A percentile compares a stretch with the other conserved stretches of the same genome.
These are phyloP conservation scores for Prochilodus magdalenae DNA, from an alignment of 2,113 vertebrate species.

Conservation along the genomic window DNA sequence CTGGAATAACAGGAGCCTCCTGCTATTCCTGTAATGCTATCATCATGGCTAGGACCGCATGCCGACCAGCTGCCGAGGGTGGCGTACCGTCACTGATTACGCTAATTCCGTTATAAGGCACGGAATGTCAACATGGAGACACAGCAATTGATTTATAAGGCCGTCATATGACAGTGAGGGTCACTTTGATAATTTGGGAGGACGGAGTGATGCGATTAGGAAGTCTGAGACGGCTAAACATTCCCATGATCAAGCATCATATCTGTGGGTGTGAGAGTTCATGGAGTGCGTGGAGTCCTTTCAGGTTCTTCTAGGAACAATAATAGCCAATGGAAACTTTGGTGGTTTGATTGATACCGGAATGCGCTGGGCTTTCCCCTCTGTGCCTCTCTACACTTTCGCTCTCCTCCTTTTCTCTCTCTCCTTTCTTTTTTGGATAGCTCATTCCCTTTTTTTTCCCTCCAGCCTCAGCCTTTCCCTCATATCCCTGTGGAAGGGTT, in stretches of 20 bases:
- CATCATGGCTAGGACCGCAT: too few relatives aligned
- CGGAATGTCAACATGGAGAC: too few relatives aligned
- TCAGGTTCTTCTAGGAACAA: neutral
- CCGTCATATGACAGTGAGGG: too few relatives aligned
- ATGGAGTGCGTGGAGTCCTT: neutral
- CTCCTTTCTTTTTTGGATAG: slow-evolving; percentile 15
- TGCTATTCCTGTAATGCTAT: too few relatives aligned
- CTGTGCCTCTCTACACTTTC: slow-evolving; percentile 13
- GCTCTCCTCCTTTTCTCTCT: slow-evolving; percentile 15
- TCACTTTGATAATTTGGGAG: slow-evolving; percentile 3
- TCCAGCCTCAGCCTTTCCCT: slow-evolving; percentile 14
- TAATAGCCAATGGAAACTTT: slow-evolving; percentile 78
- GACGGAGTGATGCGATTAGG: neutral
- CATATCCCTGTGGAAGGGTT: slow-evolving; percentile 31
- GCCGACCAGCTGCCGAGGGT: too few relatives aligned
- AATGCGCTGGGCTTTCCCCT: slow-evolving; percentile 58
- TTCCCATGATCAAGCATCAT: neutral
- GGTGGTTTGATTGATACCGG: slow-evolving; percentile 53
- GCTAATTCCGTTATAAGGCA: too few relatives aligned
- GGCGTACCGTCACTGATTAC: too few relatives aligned
- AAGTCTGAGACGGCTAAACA: neutral
- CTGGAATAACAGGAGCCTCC: too few relatives aligned
- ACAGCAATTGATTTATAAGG: too few relatives aligned
- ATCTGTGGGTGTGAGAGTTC: neutral
- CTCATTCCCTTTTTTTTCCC: neutral